phyloP scores from a whole-genome alignment of 2,113 vertebrate species.

The Ctenomys sociabilis region DNA sequence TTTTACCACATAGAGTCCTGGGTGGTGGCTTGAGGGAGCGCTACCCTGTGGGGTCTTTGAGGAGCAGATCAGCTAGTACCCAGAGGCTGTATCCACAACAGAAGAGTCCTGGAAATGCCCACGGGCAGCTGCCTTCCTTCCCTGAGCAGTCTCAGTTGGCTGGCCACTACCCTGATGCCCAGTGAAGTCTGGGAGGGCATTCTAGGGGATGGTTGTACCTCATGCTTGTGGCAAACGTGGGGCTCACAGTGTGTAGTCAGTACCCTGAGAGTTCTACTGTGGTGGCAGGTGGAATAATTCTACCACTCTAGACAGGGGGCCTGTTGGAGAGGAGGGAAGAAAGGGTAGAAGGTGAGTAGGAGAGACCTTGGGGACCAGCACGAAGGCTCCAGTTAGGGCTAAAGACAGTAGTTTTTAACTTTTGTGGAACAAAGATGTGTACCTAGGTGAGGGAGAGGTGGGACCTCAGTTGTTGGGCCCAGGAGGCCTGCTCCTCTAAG shows the following conservation, averaged over 20 bases:
- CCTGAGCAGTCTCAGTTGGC: not conserved
- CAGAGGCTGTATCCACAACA: not conserved
- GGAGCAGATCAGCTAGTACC: too few species aligned
- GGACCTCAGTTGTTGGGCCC: not conserved
- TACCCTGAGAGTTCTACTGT: not conserved
- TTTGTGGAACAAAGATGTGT: not conserved
- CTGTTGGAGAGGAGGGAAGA: not conserved
- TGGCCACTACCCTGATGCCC: not conserved
- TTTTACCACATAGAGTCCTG: not conserved
- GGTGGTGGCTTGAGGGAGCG: not conserved
- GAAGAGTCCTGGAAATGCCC: not conserved
- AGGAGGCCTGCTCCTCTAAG: not conserved
- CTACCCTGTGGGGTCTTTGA: not conserved
- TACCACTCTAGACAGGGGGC: not conserved
- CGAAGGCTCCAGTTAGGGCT: not conserved
- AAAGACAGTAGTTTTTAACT: not conserved
- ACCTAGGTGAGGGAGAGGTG: not conserved
- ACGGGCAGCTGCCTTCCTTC: not conserved
- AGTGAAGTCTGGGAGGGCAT: not conserved
- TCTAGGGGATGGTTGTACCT: not conserved
- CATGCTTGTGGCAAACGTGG: not conserved
- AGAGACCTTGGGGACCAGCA: not conserved
- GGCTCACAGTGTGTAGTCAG: not conserved
- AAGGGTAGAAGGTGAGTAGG: not conserved
- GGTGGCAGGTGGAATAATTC: not conserved